Evolutionary conservation across 1,140 invertebrate genomes (phyloP).

Genomic region (Leptinotarsa texana): DNA sequence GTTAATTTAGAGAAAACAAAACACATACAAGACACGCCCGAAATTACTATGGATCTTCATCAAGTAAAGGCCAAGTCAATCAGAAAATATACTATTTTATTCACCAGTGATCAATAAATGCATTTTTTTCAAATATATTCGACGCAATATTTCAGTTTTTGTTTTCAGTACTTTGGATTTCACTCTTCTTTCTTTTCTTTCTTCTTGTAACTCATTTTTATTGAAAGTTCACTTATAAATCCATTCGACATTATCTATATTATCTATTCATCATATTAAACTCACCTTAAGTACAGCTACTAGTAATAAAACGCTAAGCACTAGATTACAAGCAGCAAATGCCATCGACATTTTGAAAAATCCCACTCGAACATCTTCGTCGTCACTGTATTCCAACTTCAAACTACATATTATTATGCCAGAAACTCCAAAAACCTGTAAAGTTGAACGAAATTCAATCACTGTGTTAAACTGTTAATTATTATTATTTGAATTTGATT

Average conservation of each 20-base stretch:
- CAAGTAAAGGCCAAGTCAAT: too few relatives aligned
- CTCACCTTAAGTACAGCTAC: slow-evolving; percentile 44
- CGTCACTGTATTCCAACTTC: slow-evolving; percentile 41
- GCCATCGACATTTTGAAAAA: slow-evolving; percentile 47
- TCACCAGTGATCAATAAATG: too few relatives aligned
- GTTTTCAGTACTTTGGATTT: too few relatives aligned
- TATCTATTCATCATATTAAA: not conserved
- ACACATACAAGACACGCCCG: too few relatives aligned
- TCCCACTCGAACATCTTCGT: slow-evolving; percentile 37
- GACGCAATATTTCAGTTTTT: too few relatives aligned
- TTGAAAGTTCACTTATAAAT: not conserved
- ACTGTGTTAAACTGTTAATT: not conserved
- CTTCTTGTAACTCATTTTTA: too few relatives aligned
- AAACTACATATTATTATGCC: slow-evolving; percentile 44
- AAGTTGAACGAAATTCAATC: not conserved
- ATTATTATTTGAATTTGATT: too few relatives aligned
- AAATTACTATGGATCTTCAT: too few relatives aligned
- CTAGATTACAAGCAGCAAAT: slow-evolving; percentile 45
- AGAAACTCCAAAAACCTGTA: slow-evolving; percentile 44
- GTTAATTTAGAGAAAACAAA: too few relatives aligned
- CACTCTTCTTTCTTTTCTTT: too few relatives aligned
- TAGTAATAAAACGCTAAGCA: slow-evolving; percentile 43
- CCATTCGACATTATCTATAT: not conserved
- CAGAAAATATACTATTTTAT: too few relatives aligned
- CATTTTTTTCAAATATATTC: too few relatives aligned